Base-by-base conservation (phyloP, 2,797 vertebrate species). In the Xenentodon cancila region DNA sequence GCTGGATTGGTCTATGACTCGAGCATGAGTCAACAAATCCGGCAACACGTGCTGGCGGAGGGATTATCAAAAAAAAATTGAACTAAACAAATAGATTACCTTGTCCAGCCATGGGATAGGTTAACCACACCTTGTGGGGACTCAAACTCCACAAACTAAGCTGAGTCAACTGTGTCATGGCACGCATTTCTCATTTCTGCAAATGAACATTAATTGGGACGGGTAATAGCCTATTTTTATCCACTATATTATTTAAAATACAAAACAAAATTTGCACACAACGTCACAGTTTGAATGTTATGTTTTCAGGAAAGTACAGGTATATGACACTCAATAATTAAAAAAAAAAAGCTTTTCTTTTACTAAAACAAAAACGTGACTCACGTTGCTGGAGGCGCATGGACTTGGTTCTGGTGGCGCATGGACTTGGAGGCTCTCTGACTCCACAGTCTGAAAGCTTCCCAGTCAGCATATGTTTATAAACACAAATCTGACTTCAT, bases 21-120 rank as follows among this genome's bases (percentile, higher is more conserved):
- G 70, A 79, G 79, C 82, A 84, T 90, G 88, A 92, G 86, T 93
- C 88, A 93, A 87, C 78, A 91, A 90, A 89, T 90, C 90, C 81
- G 46, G 27, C 63, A 64, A 85, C 90, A 93, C 89, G 86, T 92
- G 91, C 84, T 76, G 71, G 50, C 54, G 54, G 48, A 80, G 71
- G 82, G 88, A 92, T 92, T 90, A 89, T 70, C 69, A 73, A 82
- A 87, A 82, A 87, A 85, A 83, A 79, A 73, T 64, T 52, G 62
- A 84, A 76, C 80, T 64, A 66, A 82, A 84, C 79, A 90, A 90
- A 82, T 40, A 40, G 37, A 13, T 13, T 72, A 63, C 70, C 59
- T 59, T 50, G 66, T 59, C 74, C 68, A 79, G 82, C 76, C 77
- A 61, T 77, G 59, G 61, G 73, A 68, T 74, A 44, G 43, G 50